Percentiles rank a stretch among this genome's conserved stretches.
Evolutionary conservation across 1,140 invertebrate species (phyloP).

Genomic region (Drosophila orosa): DNA sequence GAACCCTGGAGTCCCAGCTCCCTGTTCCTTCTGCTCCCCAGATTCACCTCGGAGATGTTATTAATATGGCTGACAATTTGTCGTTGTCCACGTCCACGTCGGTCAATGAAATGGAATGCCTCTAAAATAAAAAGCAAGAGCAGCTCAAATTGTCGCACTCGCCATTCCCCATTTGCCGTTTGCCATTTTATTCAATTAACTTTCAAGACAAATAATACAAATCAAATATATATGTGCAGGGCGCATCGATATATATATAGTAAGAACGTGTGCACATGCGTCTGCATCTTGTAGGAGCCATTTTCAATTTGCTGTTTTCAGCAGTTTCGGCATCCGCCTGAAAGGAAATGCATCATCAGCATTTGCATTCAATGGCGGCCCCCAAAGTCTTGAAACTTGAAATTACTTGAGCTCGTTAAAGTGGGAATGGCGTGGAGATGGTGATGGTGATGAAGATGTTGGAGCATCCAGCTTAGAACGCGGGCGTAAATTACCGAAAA

Average conservation of each 20-base stretch:
- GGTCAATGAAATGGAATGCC: conserved; percentile 66
- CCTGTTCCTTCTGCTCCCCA: background rate
- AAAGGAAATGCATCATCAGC: conserved; percentile 78
- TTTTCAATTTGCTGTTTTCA: conserved; percentile 75
- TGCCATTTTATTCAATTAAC: conserved; percentile 81
- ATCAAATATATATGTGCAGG: conserved; percentile 51
- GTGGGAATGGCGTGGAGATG: conserved; percentile 34
- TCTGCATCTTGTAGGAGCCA: conserved; percentile 64
- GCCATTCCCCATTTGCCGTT: conserved; percentile 46
- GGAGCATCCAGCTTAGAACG: conserved; percentile 9
- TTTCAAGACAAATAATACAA: conserved; percentile 78
- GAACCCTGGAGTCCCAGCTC: conserved; percentile 1
- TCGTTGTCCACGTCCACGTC: conserved; percentile 51
- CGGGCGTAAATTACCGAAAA: conserved; percentile 75
- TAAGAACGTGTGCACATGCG: conserved; percentile 11
- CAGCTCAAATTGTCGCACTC: conserved; percentile 76
- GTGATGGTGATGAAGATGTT: conserved; percentile 18
- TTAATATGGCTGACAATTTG: conserved; percentile 81
- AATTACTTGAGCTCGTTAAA: conserved; percentile 69
- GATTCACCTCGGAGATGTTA: conserved; percentile 63
- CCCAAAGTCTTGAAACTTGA: conserved; percentile 60
- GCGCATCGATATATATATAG: conserved; percentile 10
- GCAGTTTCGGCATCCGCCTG: conserved; percentile 58
- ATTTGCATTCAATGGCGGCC: conserved; percentile 68
- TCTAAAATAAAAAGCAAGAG: conserved; percentile 75